Base-by-base conservation (phyloP, 2,888 invertebrate species). In the Leptothorax acervorum region DNA sequence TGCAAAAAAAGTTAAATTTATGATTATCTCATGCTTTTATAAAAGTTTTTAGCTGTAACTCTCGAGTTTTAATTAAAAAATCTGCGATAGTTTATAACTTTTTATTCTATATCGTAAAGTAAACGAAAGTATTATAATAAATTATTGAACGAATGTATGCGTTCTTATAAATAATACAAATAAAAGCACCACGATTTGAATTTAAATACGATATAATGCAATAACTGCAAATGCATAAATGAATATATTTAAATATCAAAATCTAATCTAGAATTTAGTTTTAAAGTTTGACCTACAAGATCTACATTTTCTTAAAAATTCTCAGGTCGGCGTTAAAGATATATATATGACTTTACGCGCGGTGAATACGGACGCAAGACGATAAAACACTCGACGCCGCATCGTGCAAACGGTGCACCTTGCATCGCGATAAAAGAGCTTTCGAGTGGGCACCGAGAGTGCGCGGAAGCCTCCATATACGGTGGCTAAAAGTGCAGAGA, bases 351-450 rank as follows among this genome's bases (percentile, higher is more conserved):
- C 76, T 82, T 76, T 35, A 53, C 68, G 73, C 68, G 63, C 55
- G 57, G 11, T 45, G 51, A 60, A 42, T 48, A 39, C 23, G 73
- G 35, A 28, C 28, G 73, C 48, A 70, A 82, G 48, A 78, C 85
- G 86, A 90, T 90, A 90, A 88, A 86, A 83, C 86, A 65, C 63
- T n/a, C 55, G 31, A 74, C 63, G 31, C 53, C 63, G 60, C 82
- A 74, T 79, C 65, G 81, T 62, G 78, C 88, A 70, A 81, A 74
- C 83, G 78, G 45, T 78, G 90, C 88, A 88, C 88, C 90, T 87
- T 87, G 85, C 87, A 83, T 87, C 85, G 86, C 82, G 89, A 90
- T 90, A 90, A 90, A 81, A 90, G 73, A 65, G 79, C 85, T 86
- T 83, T 85, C 81, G 82, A 66, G 82, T 74, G 63, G 81, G 65